These are phyloP conservation scores for Pseudonaja textilis DNA, from an alignment of 2,113 vertebrate genomes.

Conservation along the genomic window DNA sequence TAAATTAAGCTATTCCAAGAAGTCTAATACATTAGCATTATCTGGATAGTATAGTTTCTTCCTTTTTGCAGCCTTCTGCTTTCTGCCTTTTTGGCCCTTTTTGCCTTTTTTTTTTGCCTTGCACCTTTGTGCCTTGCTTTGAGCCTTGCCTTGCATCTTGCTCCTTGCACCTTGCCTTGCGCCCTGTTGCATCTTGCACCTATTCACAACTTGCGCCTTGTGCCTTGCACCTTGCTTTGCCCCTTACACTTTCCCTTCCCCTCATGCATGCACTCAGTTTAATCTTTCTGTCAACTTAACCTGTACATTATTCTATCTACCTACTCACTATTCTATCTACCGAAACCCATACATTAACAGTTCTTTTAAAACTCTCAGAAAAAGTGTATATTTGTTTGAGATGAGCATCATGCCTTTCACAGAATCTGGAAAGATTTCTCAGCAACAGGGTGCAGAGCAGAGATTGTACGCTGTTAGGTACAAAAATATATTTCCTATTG, in stretches of 20 bases:
- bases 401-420: background rate
- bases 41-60: background rate
- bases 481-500: background rate
- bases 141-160: no score
- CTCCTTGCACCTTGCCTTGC: no score
- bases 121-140: no score
- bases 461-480: background rate
- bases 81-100: no score
- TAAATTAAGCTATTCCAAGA: background rate
- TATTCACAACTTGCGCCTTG: no score
- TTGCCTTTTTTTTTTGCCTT: no score
- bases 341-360: background rate
- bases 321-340: background rate
- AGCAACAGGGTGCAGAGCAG: background rate
- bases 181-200: no score
- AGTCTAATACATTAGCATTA: background rate
- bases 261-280: background rate
- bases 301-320: background rate
- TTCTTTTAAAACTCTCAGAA: background rate
- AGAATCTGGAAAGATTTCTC: background rate
- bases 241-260: background rate
- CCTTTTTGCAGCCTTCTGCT: background rate
- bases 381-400: background rate
- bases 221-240: no score
- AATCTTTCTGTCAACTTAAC: background rate